Percentiles rank a stretch among this genome's conserved stretches.
Evolutionary conservation across 2,888 invertebrate species (phyloP).

Genomic region (Euzophera pinguis): DNA sequence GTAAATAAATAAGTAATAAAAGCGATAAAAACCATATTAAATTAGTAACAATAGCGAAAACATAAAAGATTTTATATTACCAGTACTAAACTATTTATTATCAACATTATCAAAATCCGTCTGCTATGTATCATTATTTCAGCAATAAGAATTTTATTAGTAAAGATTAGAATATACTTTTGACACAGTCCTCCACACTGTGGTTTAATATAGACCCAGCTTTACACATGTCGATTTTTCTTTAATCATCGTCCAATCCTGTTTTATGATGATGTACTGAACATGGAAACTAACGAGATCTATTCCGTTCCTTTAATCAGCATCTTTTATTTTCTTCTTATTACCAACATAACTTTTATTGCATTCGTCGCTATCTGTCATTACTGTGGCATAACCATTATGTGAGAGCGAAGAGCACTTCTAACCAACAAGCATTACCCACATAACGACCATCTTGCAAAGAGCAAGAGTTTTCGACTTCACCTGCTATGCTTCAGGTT

Average conservation of each 20-base stretch:
- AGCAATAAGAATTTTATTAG: too few species aligned
- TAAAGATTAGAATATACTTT: too few species aligned
- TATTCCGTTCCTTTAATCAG: too few species aligned
- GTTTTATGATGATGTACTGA: too few species aligned
- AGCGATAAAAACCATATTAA: neutral
- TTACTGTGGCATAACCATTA: constrained; percentile 21
- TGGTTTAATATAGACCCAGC: too few species aligned
- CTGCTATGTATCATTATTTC: too few species aligned
- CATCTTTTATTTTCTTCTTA: neutral
- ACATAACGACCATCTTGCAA: constrained; percentile 62
- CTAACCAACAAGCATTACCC: constrained; percentile 38
- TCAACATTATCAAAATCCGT: neutral
- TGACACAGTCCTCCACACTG: too few species aligned
- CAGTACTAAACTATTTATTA: neutral
- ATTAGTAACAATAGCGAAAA: neutral
- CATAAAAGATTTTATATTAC: neutral
- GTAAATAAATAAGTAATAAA: too few species aligned
- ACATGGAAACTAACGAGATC: too few species aligned
- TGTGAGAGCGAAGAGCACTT: constrained; percentile 36
- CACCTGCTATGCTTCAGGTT: constrained; percentile 41
- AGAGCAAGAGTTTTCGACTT: constrained; percentile 60
- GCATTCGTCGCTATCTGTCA: neutral
- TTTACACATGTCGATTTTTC: too few species aligned
- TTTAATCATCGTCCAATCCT: too few species aligned
- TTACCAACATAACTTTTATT: neutral